phyloP scores from a whole-genome alignment of 2,888 invertebrate species.

The Tuta absoluta region DNA sequence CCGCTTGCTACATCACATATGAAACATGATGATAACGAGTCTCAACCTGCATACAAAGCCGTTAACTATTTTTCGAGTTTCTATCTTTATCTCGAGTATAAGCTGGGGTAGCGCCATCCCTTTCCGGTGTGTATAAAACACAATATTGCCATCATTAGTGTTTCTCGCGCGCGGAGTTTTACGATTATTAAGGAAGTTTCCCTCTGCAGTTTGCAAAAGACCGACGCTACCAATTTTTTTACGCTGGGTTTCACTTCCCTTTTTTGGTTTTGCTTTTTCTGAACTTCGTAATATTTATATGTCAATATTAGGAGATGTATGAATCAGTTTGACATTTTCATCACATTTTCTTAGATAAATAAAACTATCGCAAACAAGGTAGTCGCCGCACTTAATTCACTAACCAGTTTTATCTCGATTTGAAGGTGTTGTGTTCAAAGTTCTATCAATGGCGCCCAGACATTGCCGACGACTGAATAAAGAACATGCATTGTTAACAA shows the following conservation, averaged over 20 bases:
- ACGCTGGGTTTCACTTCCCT: not conserved
- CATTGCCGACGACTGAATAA: too few species aligned
- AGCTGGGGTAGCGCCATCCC: not conserved
- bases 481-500: too few species aligned
- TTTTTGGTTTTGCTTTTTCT: too few species aligned
- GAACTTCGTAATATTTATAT: too few species aligned
- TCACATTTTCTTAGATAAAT: too few species aligned
- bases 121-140: slow-evolving; percentile 19
- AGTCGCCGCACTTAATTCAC: too few species aligned
- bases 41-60: slow-evolving; percentile 20
- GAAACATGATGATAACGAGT: slow-evolving; percentile 6
- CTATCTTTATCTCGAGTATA: not conserved
- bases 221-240: not conserved
- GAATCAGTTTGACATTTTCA: too few species aligned
- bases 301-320: too few species aligned
- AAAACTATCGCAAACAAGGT: too few species aligned
- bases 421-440: too few species aligned
- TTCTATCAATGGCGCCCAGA: too few species aligned
- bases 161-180: slow-evolving; percentile 32
- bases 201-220: slow-evolving; percentile 21
- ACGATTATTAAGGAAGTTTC: slow-evolving; percentile 31
- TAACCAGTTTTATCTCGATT: too few species aligned
- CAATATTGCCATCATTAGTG: slow-evolving; percentile 37
- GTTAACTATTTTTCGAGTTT: slow-evolving; percentile 14
- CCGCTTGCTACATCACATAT: not conserved